Evolutionary conservation across 2,797 vertebrate species (phyloP).

Genomic region (Molossus alvarezi): DNA sequence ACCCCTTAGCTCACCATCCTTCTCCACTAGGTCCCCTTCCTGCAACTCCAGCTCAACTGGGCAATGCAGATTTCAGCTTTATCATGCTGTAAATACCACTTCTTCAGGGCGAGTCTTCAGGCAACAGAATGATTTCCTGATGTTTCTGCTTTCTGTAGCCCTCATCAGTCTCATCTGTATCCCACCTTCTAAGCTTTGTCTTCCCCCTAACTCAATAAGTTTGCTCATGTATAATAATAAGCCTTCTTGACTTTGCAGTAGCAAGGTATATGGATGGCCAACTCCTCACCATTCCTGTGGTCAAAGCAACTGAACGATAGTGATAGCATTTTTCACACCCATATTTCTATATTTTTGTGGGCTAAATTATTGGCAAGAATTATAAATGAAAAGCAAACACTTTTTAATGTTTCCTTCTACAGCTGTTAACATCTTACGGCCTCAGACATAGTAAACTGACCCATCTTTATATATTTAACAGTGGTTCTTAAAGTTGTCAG

Average conservation of each 20-base stretch:
- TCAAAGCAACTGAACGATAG: constrained; percentile 15
- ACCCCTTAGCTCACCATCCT: not conserved
- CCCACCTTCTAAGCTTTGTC: not conserved
- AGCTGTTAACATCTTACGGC: not conserved
- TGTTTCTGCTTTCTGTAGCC: not conserved
- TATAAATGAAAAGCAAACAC: not conserved
- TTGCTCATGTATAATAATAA: constrained; percentile 3
- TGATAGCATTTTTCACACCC: not conserved
- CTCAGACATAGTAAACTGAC: not conserved
- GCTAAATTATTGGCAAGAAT: not conserved
- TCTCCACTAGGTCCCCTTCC: not conserved
- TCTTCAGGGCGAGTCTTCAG: not conserved
- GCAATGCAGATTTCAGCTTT: no score
- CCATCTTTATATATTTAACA: not conserved
- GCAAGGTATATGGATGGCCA: not conserved
- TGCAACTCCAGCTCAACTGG: not conserved
- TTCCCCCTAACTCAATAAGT: not conserved
- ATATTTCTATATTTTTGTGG: not conserved
- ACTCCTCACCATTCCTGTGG: not conserved
- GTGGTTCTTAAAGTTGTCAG: not conserved
- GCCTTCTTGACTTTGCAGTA: not conserved
- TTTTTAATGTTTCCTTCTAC: not conserved
- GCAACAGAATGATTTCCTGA: not conserved
- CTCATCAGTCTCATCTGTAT: not conserved
- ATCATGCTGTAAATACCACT: not conserved